A percentile compares a stretch with the other conserved stretches of the same genome.
These are phyloP conservation scores for Hemicrepidius hirtus DNA, from an alignment of 2,888 invertebrate genomes.

Conservation along the genomic window DNA sequence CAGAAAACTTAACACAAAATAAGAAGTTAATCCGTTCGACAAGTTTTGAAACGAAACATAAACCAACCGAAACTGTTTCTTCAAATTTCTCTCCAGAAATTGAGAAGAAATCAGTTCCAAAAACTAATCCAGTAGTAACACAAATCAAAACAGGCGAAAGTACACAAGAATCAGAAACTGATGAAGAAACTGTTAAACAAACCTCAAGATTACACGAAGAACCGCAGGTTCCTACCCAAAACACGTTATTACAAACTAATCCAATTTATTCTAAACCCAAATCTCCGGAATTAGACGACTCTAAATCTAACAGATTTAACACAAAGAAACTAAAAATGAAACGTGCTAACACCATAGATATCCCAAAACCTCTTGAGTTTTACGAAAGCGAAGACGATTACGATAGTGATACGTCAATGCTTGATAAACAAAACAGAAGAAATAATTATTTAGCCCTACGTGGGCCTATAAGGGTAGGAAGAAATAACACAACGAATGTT, in stretches of 20 bases:
- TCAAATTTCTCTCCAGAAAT: conserved; percentile 56
- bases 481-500: conserved; percentile 67
- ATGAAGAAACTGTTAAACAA: conserved; percentile 60
- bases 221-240: neutral
- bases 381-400: conserved; percentile 73
- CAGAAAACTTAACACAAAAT: conserved; percentile 61
- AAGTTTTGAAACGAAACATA: conserved; percentile 4
- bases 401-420: conserved; percentile 67
- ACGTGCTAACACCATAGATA: conserved; percentile 91
- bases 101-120: conserved; percentile 55
- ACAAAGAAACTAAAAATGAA: conserved; percentile 87
- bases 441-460: conserved; percentile 73
- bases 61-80: conserved; percentile 60
- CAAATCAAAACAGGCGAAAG: conserved; percentile 41
- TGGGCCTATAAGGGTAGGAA: conserved; percentile 76
- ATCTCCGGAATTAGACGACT: conserved; percentile 31
- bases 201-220: conserved; percentile 10
- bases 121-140: conserved; percentile 51
- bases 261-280: conserved; percentile 63
- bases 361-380: conserved; percentile 80
- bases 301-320: conserved; percentile 72
- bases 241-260: conserved; percentile 62
- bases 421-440: conserved; percentile 65
- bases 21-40: conserved; percentile 49
- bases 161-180: conserved; percentile 61